Conservation (phyloP, 2,888 invertebrate genomes). For the Cacoxenus indagator region DNA sequence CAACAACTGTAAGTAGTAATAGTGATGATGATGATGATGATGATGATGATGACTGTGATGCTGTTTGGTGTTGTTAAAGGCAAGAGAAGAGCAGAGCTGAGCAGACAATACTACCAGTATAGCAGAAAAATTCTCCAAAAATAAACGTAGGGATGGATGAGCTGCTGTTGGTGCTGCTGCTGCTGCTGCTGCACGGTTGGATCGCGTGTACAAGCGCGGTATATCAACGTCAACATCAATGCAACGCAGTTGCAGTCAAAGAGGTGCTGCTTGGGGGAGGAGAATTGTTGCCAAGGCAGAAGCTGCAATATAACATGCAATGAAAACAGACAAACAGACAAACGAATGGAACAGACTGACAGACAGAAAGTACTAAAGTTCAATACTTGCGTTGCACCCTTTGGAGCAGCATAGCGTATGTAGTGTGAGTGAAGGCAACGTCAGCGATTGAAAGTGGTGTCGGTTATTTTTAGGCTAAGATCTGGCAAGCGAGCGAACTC, state of each 20-base stretch:
- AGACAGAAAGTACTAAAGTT: conserved; percentile 58
- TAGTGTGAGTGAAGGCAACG: neutral
- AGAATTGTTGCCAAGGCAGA: conserved; percentile 10
- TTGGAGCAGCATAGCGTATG: neutral
- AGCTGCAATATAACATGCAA: conserved; percentile 19
- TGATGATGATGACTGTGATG: neutral
- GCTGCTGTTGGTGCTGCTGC: conserved; percentile 8
- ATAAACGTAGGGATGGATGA: conserved; percentile 43
- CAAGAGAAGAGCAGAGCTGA: neutral
- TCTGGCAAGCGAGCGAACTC: neutral
- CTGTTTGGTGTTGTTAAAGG: neutral
- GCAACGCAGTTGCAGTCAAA: neutral
- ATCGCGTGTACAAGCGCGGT: conserved; percentile 59
- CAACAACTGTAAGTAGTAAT: conserved; percentile 15
- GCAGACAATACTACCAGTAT: too few relatives aligned
- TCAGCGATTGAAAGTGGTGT: conserved; percentile 15
- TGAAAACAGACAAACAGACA: conserved; percentile 3
- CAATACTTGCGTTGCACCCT: conserved; percentile 40
- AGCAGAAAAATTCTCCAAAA: conserved; percentile 46
- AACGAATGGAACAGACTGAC: conserved; percentile 34
- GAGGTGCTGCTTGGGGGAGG: conserved; percentile 9
- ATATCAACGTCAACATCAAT: conserved; percentile 62
- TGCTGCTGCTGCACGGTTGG: conserved; percentile 9
- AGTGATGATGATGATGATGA: neutral
- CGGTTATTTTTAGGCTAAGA: conserved; percentile 21